phyloP scores from a whole-genome alignment of 2,113 vertebrate species.

The Ardeotis arabs region DNA sequence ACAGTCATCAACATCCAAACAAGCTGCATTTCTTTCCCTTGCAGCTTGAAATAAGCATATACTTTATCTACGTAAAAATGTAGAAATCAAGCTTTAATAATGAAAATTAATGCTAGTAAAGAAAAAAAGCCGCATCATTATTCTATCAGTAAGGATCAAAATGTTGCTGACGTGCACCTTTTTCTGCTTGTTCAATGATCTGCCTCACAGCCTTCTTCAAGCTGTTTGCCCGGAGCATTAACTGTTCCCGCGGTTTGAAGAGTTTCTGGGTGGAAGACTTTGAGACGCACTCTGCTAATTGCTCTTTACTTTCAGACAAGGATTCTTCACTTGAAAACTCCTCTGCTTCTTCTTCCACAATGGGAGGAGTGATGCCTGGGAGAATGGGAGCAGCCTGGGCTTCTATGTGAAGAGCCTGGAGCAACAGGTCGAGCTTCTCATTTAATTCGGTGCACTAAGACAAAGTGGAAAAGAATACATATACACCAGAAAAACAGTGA shows the following conservation, averaged over 20 bases:
- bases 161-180: constrained; percentile 75
- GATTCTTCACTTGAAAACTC: constrained; percentile 91
- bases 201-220: constrained; percentile 96
- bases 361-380: constrained; percentile 77
- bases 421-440: constrained; percentile 93
- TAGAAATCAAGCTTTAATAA: not conserved
- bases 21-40: not conserved
- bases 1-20: not conserved
- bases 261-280: constrained; percentile 80
- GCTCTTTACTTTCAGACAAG: constrained; percentile 87
- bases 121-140: not conserved
- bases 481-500: not conserved
- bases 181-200: constrained; percentile 95
- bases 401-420: constrained; percentile 89
- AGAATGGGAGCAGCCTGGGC: constrained; percentile 73
- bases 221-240: constrained; percentile 95
- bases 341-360: constrained; percentile 88
- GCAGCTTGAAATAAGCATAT: not conserved
- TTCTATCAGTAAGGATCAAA: not conserved
- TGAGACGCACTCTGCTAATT: constrained; percentile 78
- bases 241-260: constrained; percentile 86
- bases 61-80: not conserved
- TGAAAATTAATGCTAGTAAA: not conserved
- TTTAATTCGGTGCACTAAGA: constrained; percentile 90
- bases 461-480: not conserved